Conservation (phyloP, 1,140 invertebrate species). For the Ips typographus region DNA sequence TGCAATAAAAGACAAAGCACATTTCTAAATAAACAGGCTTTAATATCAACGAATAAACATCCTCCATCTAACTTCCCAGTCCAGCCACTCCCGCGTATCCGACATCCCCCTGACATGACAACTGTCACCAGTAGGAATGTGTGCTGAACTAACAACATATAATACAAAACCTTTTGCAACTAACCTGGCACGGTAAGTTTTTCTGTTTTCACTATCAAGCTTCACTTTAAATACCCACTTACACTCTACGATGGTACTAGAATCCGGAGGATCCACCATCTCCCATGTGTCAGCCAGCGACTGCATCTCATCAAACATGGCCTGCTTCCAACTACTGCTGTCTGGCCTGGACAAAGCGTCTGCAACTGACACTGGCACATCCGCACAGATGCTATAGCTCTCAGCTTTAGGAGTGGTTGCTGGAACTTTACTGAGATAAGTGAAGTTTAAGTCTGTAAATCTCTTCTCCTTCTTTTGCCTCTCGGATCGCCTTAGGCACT, state of each 20-base stretch:
- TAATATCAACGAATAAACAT: too few species aligned
- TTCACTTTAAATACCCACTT: slow-evolving; percentile 48
- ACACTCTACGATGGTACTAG: slow-evolving; percentile 47
- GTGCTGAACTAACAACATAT: too few species aligned
- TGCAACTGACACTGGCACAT: slow-evolving; percentile 23
- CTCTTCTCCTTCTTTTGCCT: not conserved
- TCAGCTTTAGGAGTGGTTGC: slow-evolving; percentile 28
- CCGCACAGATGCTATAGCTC: not conserved
- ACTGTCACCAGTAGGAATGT: too few species aligned
- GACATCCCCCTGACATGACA: too few species aligned
- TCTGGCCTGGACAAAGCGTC: slow-evolving; percentile 42
- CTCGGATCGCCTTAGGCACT: not conserved
- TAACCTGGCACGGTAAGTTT: slow-evolving; percentile 43
- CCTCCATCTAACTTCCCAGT: too few species aligned
- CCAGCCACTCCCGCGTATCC: too few species aligned
- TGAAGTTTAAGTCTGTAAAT: slow-evolving; percentile 19
- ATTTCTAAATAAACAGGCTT: too few species aligned
- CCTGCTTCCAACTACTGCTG: slow-evolving; percentile 43
- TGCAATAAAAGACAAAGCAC: too few species aligned
- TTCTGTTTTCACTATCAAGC: slow-evolving; percentile 33
- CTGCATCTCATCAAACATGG: slow-evolving; percentile 42
- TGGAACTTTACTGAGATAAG: not conserved
- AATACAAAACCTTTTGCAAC: slow-evolving; percentile 36
- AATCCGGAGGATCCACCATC: slow-evolving; percentile 43
- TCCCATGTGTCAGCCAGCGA: slow-evolving; percentile 18